Evolutionary conservation across 2,113 vertebrate species (phyloP).

Genomic region (Manacus vitellinus): DNA sequence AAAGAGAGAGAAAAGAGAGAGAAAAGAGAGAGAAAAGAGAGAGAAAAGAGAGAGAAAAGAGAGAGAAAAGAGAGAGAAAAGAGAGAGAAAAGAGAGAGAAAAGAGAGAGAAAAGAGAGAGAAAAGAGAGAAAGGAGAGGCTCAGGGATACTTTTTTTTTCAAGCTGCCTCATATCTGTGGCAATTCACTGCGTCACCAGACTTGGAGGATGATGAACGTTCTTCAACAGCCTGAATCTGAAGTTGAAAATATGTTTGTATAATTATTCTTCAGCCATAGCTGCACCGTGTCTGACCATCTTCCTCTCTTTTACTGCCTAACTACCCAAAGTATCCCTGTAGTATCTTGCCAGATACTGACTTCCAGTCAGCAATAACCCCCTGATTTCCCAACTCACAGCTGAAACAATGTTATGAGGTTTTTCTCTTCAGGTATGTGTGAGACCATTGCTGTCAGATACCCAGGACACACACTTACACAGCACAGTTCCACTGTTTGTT

Average conservation of each 20-base stretch:
- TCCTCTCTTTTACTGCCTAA: neutral
- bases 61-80: neutral
- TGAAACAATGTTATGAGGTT: neutral
- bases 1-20: neutral
- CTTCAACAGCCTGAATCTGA: neutral
- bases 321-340: neutral
- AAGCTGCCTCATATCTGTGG: neutral
- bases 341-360: neutral
- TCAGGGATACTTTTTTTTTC: neutral
- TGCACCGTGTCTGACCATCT: neutral
- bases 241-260: neutral
- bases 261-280: neutral
- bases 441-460: neutral
- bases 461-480: neutral
- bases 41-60: too few relatives aligned
- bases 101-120: neutral
- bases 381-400: neutral
- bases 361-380: neutral
- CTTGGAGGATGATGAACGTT: neutral
- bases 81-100: neutral
- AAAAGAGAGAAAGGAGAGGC: neutral
- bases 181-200: neutral
- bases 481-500: neutral
- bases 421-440: neutral
- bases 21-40: too few relatives aligned